Percentiles rank a stretch among this genome's conserved stretches.
Evolutionary conservation across 1,140 invertebrate genomes (phyloP).

Genomic region (Portunus trituberculatus): DNA sequence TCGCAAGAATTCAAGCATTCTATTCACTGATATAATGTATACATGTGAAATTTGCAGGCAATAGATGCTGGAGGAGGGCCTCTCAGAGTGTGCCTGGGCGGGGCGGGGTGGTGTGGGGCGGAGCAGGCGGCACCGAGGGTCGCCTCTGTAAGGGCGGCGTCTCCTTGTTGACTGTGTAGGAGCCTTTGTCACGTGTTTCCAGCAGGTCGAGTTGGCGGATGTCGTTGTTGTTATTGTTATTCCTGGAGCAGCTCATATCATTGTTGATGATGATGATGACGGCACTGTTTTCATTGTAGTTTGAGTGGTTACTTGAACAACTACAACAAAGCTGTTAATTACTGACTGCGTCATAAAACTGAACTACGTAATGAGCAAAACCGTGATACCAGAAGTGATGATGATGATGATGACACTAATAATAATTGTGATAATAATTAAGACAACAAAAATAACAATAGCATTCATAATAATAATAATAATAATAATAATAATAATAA

Average conservation of each 20-base stretch:
- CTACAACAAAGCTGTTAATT: too few relatives aligned
- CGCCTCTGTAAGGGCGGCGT: not conserved
- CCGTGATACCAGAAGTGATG: too few relatives aligned
- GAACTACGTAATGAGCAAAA: too few relatives aligned
- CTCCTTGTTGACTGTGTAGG: not conserved
- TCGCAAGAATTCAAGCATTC: not conserved
- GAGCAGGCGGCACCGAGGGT: not conserved
- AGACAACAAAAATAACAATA: not conserved
- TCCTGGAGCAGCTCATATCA: too few relatives aligned
- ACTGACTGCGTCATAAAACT: too few relatives aligned
- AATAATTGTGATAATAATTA: not conserved
- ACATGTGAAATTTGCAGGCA: slow-evolving; percentile 21
- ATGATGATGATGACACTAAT: not conserved
- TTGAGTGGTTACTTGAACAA: too few relatives aligned
- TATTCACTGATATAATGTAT: slow-evolving; percentile 16
- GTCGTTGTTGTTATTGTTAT: too few relatives aligned
- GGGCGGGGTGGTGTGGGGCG: not conserved
- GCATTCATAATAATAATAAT: not conserved
- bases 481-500: not conserved
- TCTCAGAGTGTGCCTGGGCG: not conserved
- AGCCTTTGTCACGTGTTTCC: not conserved
- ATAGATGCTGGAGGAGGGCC: not conserved
- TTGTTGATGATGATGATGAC: too few relatives aligned
- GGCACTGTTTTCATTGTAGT: too few relatives aligned
- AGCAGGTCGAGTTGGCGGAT: too few relatives aligned